Conservation (phyloP, 2,113 vertebrate genomes). For the Vidua chalybeata region DNA sequence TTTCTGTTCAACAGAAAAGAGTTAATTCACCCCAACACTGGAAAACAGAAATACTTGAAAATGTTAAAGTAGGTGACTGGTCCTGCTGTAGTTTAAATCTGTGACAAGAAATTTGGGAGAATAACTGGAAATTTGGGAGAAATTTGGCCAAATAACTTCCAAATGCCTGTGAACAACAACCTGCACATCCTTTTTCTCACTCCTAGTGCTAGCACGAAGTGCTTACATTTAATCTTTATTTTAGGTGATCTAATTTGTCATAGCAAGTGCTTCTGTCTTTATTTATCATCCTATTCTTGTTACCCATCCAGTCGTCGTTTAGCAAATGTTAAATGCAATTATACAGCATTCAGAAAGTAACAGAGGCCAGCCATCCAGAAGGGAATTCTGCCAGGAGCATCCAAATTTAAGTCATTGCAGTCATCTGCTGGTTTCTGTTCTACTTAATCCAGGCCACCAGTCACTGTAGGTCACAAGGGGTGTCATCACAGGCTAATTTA, state of each 20-base stretch:
- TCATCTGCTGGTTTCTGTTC: conserved; percentile 35
- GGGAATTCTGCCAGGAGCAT: neutral
- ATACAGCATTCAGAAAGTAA: neutral
- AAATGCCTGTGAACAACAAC: neutral
- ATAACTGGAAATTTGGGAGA: neutral
- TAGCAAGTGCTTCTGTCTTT: neutral
- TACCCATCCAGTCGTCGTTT: neutral
- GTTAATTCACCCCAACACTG: neutral
- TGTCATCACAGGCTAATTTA: neutral
- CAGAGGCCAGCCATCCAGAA: neutral
- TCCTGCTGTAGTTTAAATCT: neutral
- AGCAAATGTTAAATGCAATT: conserved; percentile 6
- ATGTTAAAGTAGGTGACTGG: neutral
- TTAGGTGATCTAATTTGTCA: neutral
- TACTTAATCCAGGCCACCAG: conserved; percentile 32
- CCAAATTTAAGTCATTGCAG: neutral
- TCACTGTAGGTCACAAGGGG: conserved; percentile 8
- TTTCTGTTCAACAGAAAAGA: neutral
- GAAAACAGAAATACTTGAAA: neutral
- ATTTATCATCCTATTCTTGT: neutral
- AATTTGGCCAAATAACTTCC: neutral
- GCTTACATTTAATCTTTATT: neutral
- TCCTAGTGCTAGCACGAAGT: neutral
- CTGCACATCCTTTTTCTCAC: neutral
- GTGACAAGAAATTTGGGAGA: neutral